Evolutionary conservation across 2,797 vertebrate species (phyloP), one percentile per base, ranked within the genome.

Genomic region (Hypotaenidia philippensis): DNA sequence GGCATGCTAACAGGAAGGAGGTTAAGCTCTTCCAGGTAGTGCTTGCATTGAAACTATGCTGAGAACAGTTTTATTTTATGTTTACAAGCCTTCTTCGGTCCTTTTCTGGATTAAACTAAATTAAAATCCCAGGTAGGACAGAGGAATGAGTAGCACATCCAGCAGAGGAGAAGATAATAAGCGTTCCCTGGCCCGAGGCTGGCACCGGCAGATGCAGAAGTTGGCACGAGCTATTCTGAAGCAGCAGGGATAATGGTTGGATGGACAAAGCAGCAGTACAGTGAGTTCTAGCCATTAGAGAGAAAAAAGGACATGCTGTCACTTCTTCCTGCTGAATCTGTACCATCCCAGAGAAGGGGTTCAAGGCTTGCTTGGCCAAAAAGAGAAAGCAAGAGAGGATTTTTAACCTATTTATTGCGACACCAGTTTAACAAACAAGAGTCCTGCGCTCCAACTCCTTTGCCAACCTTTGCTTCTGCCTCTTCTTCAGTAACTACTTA

Each of bases 131-230:
- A 66, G 2, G 11, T 47, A 84, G 69, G 63, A 92, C 18, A 55
- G 81, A 86, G 32, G 87, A 91, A 76, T 82, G 74, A 87, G 17
- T 36, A 76, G 65, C 53, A 78, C 19, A 65, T 57, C 63, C 65
- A 90, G 38, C 74, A 84, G 70, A 78, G 41, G 49, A 77, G 68
- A 93, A 69, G 36, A 64, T 31, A 94, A 81, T 76, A 61, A 92
- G 65, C 86, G 69, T 50, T 89, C 50, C 55, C 20, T 55, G 82
- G 85, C 66, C 89, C 72, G 65, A 85, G 52, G 75, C 44, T 85
- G 82, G 77, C 65, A 78, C 34, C 27, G 55, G 59, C 23, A 91
- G 83, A 64, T 65, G 20, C 47, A 92, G n/a, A 87, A 77, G 31
- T 59, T 91, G 87, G 45, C 89, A 85, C 21, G 45, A 71, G 52